Conservation (phyloP, 2,888 invertebrate species). For the Cryptosula pallasiana region DNA sequence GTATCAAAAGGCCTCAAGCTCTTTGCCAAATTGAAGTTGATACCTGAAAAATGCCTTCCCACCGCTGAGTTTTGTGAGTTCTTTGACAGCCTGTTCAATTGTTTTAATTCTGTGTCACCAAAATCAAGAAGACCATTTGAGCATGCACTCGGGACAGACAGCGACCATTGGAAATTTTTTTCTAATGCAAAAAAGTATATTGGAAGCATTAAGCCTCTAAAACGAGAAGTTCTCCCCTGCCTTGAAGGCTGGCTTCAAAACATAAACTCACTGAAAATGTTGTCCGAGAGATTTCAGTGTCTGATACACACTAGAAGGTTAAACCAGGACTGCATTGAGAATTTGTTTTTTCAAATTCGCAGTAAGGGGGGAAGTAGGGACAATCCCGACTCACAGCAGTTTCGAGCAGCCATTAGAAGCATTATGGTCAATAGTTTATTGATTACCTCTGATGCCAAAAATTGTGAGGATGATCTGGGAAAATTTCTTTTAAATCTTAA, state of each 20-base stretch:
- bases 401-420: conserved; percentile 7
- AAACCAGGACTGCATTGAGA: conserved; percentile 28
- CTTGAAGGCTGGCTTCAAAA: conserved; percentile 24
- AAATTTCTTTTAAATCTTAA: not conserved
- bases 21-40: not conserved
- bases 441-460: not conserved
- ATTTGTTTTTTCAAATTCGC: conserved; percentile 24
- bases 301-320: conserved; percentile 25
- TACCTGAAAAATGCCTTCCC: conserved; percentile 9
- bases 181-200: not conserved
- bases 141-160: not conserved
- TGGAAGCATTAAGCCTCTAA: not conserved
- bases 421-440: not conserved
- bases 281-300: conserved; percentile 22
- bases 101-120: conserved; percentile 18
- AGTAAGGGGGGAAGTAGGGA: conserved; percentile 18
- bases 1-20: conserved; percentile 24
- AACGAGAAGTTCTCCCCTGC: conserved; percentile 10
- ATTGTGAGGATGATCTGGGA: not conserved
- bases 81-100: conserved; percentile 26
- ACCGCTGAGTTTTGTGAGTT: conserved; percentile 26
- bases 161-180: conserved; percentile 13
- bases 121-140: not conserved
- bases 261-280: conserved; percentile 12
- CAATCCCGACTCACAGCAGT: conserved; percentile 24